These are phyloP conservation scores for Halcyon chelicuti DNA, from an alignment of 2,797 vertebrate species.

Conservation along the genomic window DNA sequence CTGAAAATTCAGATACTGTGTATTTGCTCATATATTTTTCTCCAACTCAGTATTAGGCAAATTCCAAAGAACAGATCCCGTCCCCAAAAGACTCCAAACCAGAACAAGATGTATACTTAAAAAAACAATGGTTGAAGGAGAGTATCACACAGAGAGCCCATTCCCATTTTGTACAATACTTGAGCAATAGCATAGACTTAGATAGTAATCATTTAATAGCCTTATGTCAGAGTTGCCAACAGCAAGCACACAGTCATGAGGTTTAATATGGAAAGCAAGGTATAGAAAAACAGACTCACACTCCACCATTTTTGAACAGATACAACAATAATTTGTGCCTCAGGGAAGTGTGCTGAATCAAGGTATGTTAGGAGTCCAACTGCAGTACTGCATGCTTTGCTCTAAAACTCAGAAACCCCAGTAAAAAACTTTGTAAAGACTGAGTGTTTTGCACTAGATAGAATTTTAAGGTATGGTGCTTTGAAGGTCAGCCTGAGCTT, in stretches of 20 bases:
- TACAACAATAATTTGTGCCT: not conserved
- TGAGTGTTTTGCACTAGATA: not conserved
- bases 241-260: not conserved
- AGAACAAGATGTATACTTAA: not conserved
- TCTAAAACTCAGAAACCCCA: not conserved
- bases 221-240: not conserved
- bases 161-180: not conserved
- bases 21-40: not conserved
- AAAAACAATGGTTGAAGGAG: not conserved
- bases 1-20: not conserved
- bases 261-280: not conserved
- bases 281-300: not conserved
- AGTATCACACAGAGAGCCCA: not conserved
- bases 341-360: not conserved
- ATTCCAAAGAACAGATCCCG: accelerated
- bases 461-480: not conserved
- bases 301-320: not conserved
- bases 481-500: not conserved
- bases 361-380: not conserved
- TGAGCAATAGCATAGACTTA: not conserved
- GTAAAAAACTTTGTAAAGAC: not conserved
- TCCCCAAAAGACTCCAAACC: not conserved
- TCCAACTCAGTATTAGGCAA: accelerated
- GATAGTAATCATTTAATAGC: not conserved
- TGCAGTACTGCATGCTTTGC: accelerated